Evolutionary conservation across 37 sponge, comb jelly and placozoan genomes (phyloP), one percentile per base, ranked within the genome.

Genomic region (Spongia lamella): DNA sequence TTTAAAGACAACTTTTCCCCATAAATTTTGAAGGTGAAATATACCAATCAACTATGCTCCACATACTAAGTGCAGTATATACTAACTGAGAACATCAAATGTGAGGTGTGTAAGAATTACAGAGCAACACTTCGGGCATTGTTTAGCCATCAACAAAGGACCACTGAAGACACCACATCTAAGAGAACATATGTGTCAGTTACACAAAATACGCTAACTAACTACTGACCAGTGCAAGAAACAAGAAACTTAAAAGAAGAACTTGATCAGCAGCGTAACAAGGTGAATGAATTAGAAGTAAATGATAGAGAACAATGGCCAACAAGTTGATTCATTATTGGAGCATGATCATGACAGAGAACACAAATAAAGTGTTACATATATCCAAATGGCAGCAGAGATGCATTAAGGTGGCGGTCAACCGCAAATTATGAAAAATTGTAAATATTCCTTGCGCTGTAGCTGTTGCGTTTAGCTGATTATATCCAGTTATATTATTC

Each of bases 301-400:
- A 70, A 29, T 63, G 52, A 69, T 61, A 43, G 63, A 63, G 21
- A 51, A 58, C 14, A 30, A 84, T 55, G 71, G 77, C 17, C 43
- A 63, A 3, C 30, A 52, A n/a, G 26, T 84, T 3, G 78, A 76
- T 53, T 19, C 40, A 35, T 34, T 34, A 47, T 21, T 76, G 13
- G 78, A 84, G 59, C 21, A 32, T 63, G 84, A 84, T 81, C 4
- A 81, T 81, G 82, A n/a, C 50, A 38, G 49, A 51, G 26, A 47
- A 63, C 33, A 36, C 65, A 30, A 63, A 25, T 58, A 62, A 36
- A n/a, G 40, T 84, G 1, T 49, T 24, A 56, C 31, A 71, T n/a
- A n/a, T n/a, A n/a, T n/a, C n/a, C n/a, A n/a, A n/a, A n/a, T n/a
- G n/a, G n/a, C n/a, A n/a, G n/a, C n/a, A n/a, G n/a, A n/a, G n/a